phyloP scores from a whole-genome alignment of 2,888 invertebrate species.

The Ethmia dodecea region DNA sequence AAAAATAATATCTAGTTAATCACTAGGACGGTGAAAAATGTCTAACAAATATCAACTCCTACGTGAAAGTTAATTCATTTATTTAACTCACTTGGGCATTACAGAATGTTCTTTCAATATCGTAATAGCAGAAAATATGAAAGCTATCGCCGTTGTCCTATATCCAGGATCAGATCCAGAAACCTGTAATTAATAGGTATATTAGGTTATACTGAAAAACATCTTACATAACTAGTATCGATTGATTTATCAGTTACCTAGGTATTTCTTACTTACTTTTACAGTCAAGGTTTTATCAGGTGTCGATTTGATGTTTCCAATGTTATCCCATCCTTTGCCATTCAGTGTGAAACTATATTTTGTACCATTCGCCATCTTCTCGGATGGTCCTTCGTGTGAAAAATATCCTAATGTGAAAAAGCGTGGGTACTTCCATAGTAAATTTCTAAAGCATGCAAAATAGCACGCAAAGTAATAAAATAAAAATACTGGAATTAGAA shows the following conservation, averaged over 20 bases:
- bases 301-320: slow-evolving; percentile 7
- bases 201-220: no score
- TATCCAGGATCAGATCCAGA: slow-evolving; percentile 38
- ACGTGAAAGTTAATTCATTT: no score
- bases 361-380: slow-evolving; percentile 29
- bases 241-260: no score
- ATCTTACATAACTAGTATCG: no score
- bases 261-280: no score
- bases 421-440: slow-evolving; percentile 37
- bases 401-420: slow-evolving; percentile 40
- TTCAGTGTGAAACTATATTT: slow-evolving; percentile 36
- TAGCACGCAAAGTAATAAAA: slow-evolving; percentile 35
- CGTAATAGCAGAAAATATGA: slow-evolving; percentile 33
- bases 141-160: slow-evolving; percentile 28
- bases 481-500: slow-evolving; percentile 33
- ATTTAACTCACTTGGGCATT: slow-evolving; percentile 37
- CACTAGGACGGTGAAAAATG: no score
- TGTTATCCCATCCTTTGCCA: slow-evolving; percentile 36
- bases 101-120: slow-evolving; percentile 29
- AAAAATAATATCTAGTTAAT: no score
- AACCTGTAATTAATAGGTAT: slow-evolving; percentile 33
- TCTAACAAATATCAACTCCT: no score
- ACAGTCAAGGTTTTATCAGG: slow-evolving; percentile 25
- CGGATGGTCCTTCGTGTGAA: slow-evolving; percentile 40
- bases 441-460: slow-evolving; percentile 37